Conservation (phyloP, 1,140 invertebrate genomes). For the Ooceraea biroi region DNA sequence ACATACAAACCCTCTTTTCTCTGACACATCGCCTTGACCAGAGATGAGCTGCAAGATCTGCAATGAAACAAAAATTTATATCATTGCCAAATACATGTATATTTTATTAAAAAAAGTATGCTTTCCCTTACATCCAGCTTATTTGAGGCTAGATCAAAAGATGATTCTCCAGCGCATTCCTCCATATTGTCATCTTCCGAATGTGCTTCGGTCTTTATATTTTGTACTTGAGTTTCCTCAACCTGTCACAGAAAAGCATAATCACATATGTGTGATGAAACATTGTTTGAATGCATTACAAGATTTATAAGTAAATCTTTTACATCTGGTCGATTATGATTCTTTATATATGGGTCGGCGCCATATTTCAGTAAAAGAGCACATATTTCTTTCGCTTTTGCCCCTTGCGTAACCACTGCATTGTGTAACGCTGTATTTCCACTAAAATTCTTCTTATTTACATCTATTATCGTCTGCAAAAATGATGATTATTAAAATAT, state of each 20-base stretch:
- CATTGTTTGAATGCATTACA: constrained; percentile 1
- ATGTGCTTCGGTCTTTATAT: constrained; percentile 67
- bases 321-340: constrained; percentile 64
- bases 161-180: constrained; percentile 73
- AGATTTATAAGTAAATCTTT: neutral
- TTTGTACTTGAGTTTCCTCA: neutral
- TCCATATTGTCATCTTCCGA: constrained; percentile 73
- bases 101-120: neutral
- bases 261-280: constrained; percentile 26
- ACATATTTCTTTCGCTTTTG: constrained; percentile 78
- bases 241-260: constrained; percentile 46
- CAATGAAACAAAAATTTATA: constrained; percentile 42
- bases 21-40: neutral
- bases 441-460: constrained; percentile 80
- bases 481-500: constrained; percentile 23
- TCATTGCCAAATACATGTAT: constrained; percentile 27
- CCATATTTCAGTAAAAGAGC: constrained; percentile 78
- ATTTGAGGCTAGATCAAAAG: constrained; percentile 80
- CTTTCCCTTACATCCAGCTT: constrained; percentile 77
- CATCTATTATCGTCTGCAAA: constrained; percentile 79
- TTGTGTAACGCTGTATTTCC: constrained; percentile 83
- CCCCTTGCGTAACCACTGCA: constrained; percentile 79
- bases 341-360: constrained; percentile 79
- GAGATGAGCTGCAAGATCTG: constrained; percentile 74
- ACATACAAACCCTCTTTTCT: neutral